Percentiles rank a stretch among this genome's conserved stretches.
Evolutionary conservation across 2,113 vertebrate genomes (phyloP).

Genomic region (Ciconia stormi): DNA sequence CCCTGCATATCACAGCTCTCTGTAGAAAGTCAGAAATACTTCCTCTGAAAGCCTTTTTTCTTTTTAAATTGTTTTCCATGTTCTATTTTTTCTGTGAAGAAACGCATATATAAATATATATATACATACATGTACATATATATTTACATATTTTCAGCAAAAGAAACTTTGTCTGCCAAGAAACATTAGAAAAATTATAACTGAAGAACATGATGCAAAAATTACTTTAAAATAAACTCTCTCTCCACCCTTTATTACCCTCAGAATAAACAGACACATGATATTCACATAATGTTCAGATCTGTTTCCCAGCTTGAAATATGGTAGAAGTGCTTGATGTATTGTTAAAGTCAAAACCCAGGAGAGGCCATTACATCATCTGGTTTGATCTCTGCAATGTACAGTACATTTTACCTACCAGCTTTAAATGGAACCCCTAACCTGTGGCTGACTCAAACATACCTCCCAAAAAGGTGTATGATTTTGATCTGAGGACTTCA

Average conservation of each 20-base stretch:
- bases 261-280: neutral
- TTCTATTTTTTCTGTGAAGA: neutral
- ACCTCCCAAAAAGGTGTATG: neutral
- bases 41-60: neutral
- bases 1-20: neutral
- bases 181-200: neutral
- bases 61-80: neutral
- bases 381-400: neutral
- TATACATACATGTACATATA: rapidly evolving
- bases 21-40: neutral
- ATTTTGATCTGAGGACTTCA: neutral
- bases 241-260: neutral
- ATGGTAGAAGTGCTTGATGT: rapidly evolving
- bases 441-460: neutral
- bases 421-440: neutral
- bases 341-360: neutral
- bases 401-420: neutral
- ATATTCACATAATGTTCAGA: neutral
- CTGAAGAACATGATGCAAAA: neutral
- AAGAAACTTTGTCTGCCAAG: neutral
- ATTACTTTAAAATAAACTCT: neutral
- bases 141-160: neutral
- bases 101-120: neutral
- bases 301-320: neutral
- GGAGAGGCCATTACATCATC: neutral